Conservation (phyloP, 2,113 vertebrate species). For the Onychostoma macrolepis region DNA sequence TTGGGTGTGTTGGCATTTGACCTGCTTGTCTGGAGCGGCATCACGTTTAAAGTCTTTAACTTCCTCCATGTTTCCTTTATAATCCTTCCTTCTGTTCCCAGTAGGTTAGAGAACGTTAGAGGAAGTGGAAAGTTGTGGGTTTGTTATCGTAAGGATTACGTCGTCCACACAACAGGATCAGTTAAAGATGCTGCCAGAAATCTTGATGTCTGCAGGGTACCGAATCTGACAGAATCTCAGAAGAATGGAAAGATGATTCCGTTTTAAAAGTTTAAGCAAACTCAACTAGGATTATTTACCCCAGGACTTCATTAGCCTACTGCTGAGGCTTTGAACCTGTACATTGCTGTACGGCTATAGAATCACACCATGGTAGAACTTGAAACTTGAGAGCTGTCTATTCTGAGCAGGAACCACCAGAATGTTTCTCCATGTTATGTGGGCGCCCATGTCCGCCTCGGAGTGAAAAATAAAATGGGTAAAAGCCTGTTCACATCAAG, state of each 20-base stretch:
- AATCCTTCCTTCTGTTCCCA: conserved; percentile 6
- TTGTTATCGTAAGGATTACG: background rate
- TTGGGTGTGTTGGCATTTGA: background rate
- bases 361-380: conserved; percentile 35
- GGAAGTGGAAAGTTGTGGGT: conserved; percentile 15
- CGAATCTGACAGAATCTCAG: background rate
- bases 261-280: background rate
- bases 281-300: background rate
- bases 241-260: background rate
- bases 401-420: conserved; percentile 53
- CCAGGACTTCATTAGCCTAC: conserved; percentile 1
- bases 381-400: conserved; percentile 56
- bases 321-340: conserved; percentile 14
- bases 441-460: background rate
- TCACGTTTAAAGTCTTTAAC: background rate
- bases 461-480: background rate
- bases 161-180: background rate
- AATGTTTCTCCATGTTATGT: conserved; percentile 32
- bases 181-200: conserved; percentile 5
- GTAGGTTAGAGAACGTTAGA: conserved; percentile 1
- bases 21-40: background rate
- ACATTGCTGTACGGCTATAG: background rate
- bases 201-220: background rate
- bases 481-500: background rate
- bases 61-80: background rate